Conservation (phyloP, 2,888 invertebrate genomes). For the Meteorus cinctellus region DNA sequence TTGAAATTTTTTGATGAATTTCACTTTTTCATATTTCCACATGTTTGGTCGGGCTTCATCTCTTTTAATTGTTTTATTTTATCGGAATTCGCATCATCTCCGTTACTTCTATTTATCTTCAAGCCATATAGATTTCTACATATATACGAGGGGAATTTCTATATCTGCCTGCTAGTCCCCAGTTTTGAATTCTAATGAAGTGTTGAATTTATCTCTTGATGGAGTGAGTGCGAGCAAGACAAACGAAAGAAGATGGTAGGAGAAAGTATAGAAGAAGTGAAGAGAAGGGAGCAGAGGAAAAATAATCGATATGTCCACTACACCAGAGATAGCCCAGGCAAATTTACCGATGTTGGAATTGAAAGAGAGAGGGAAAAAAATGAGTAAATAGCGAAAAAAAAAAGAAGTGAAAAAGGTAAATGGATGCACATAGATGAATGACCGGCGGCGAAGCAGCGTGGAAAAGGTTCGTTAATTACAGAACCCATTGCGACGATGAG, state of each 20-base stretch:
- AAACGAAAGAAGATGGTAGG: neutral
- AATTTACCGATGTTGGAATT: constrained; percentile 31
- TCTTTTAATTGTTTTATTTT: neutral
- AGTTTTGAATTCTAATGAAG: constrained; percentile 7
- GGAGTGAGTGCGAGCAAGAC: neutral
- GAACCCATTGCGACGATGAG: constrained; percentile 38
- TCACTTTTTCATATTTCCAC: neutral
- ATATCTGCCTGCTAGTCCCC: neutral
- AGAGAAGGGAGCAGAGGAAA: neutral
- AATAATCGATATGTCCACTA: constrained; percentile 3
- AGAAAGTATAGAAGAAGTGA: neutral
- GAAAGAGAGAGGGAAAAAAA: neutral
- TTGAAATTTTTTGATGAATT: neutral
- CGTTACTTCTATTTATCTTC: too few species aligned
- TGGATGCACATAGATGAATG: constrained; percentile 23
- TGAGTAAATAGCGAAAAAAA: constrained; percentile 16
- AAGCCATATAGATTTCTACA: too few species aligned
- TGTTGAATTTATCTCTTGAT: neutral
- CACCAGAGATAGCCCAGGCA: constrained; percentile 29
- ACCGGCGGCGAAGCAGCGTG: constrained; percentile 26
- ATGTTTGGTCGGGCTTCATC: constrained; percentile 19
- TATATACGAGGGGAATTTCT: too few species aligned
- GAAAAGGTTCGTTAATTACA: constrained; percentile 49
- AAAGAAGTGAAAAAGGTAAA: constrained; percentile 32
- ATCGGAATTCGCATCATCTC: too few species aligned